phyloP scores from a whole-genome alignment of 1,140 invertebrate genomes.

The Drosophila tani region DNA sequence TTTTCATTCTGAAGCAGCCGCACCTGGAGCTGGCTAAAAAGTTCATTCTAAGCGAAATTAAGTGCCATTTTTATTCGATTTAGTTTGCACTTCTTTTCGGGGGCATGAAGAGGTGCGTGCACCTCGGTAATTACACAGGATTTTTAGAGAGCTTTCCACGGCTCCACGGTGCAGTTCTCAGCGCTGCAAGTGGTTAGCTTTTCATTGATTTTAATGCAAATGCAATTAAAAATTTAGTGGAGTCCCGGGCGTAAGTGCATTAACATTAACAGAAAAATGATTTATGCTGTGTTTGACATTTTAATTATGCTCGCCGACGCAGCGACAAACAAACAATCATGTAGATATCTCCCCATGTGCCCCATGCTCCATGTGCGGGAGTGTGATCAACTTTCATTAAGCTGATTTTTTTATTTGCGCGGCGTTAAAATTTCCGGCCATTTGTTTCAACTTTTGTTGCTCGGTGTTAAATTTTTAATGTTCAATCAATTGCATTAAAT shows the following conservation, averaged over 20 bases:
- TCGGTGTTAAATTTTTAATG: constrained; percentile 57
- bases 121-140: constrained; percentile 37
- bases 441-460: constrained; percentile 53
- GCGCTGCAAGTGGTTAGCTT: constrained; percentile 14
- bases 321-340: constrained; percentile 44
- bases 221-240: constrained; percentile 79
- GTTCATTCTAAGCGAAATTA: constrained; percentile 70
- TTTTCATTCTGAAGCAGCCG: constrained; percentile 54
- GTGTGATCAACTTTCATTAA: constrained; percentile 52
- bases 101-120: constrained; percentile 30
- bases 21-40: constrained; percentile 66
- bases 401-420: constrained; percentile 6
- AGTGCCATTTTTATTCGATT: constrained; percentile 68
- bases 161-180: constrained; percentile 2
- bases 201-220: constrained; percentile 80
- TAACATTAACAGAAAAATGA: constrained; percentile 70
- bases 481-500: constrained; percentile 70
- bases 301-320: constrained; percentile 55
- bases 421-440: constrained; percentile 60
- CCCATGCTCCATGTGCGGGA: background rate
- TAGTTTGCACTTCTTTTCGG: constrained; percentile 41
- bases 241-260: constrained; percentile 55
- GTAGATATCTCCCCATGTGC: constrained; percentile 22
- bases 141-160: constrained; percentile 19
- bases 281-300: constrained; percentile 75